phyloP scores from a whole-genome alignment of 2,113 vertebrate genomes.

The Heterotilapia buettikoferi region DNA sequence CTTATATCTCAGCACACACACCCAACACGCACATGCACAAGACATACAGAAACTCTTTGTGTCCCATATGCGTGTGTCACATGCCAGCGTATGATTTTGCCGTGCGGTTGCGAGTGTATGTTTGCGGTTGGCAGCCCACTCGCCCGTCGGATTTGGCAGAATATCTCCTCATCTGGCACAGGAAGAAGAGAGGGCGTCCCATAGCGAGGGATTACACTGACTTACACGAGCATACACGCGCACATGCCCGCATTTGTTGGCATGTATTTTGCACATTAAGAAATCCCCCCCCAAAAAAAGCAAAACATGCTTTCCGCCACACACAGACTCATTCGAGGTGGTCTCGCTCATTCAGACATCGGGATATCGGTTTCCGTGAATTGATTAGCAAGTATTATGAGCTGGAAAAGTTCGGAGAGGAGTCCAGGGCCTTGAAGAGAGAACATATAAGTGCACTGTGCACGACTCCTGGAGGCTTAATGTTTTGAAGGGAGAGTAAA shows the following conservation, averaged over 20 bases:
- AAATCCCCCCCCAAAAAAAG: constrained; percentile 22
- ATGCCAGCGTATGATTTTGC: constrained; percentile 28
- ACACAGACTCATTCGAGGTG: background rate
- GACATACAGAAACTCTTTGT: background rate
- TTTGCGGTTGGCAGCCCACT: constrained; percentile 45
- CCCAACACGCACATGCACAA: background rate
- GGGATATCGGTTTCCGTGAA: background rate
- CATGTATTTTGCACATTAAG: constrained; percentile 27
- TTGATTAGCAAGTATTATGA: constrained; percentile 6
- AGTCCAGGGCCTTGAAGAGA: background rate
- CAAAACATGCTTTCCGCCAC: background rate
- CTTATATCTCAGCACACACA: background rate
- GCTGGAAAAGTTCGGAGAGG: background rate
- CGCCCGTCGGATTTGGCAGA: constrained; percentile 60
- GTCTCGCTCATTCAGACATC: background rate
- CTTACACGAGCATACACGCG: constrained; percentile 43
- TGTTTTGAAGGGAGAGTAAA: background rate
- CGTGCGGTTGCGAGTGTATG: constrained; percentile 22
- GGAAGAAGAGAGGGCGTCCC: constrained; percentile 60
- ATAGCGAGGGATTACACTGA: constrained; percentile 67
- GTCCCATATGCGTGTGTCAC: constrained; percentile 29
- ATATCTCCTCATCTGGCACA: constrained; percentile 66
- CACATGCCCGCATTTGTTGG: background rate
- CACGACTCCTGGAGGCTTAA: background rate
- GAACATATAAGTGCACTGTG: background rate